A percentile compares a stretch with the other conserved stretches of the same genome.
phyloP scores from a whole-genome alignment of 2,888 invertebrate species.

The Oscheius myriophilus region DNA sequence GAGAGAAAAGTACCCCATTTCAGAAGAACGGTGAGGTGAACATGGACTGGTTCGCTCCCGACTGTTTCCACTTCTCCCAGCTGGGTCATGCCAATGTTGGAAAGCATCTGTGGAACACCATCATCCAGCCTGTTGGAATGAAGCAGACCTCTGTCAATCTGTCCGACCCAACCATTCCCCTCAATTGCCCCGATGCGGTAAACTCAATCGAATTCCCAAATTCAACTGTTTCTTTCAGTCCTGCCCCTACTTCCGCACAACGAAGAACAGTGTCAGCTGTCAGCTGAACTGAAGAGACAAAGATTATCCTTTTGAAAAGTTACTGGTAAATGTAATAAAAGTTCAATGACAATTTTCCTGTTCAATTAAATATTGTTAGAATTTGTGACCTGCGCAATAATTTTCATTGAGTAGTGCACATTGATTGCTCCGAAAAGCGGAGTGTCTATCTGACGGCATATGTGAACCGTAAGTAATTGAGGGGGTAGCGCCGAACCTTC shows the following conservation, averaged over 20 bases:
- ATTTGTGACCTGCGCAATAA: no score
- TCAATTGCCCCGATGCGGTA: constrained; percentile 42
- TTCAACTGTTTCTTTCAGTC: constrained; percentile 28
- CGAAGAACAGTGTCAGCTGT: constrained; percentile 48
- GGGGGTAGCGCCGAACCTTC: no score
- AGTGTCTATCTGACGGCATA: no score
- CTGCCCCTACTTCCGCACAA: constrained; percentile 55
- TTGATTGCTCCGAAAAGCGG: no score
- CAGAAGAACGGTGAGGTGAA: constrained; percentile 49
- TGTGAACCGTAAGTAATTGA: no score
- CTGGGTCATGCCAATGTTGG: constrained; percentile 54
- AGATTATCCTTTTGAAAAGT: no score
- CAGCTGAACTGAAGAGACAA: background rate
- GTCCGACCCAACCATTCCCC: constrained; percentile 45
- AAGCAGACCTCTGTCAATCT: constrained; percentile 41
- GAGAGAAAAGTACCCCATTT: constrained; percentile 4
- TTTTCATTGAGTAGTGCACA: no score
- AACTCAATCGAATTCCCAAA: background rate
- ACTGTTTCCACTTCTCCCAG: constrained; percentile 60
- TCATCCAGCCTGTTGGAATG: constrained; percentile 49
- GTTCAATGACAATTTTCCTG: no score
- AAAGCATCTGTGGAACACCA: constrained; percentile 56
- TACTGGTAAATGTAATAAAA: no score
- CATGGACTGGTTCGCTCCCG: constrained; percentile 59
- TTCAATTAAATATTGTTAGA: no score